These are phyloP conservation scores for Phylloscopus trochiloides DNA, from an alignment of 2,113 vertebrate genomes.

Conservation along the genomic window DNA sequence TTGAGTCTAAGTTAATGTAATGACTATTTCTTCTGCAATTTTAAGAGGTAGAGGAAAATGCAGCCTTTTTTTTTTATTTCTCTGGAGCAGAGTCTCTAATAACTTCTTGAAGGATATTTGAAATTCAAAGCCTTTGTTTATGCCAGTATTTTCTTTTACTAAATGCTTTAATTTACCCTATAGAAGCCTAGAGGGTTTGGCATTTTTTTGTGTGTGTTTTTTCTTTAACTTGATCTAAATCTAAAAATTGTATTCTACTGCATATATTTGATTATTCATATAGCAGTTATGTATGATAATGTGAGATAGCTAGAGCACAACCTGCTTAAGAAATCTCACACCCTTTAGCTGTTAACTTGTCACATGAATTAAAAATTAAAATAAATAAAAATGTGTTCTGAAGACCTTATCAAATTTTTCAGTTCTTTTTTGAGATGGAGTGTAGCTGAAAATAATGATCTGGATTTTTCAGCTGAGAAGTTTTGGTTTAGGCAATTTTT, in stretches of 20 bases:
- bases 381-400: background rate
- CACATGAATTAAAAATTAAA: background rate
- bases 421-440: background rate
- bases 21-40: slow-evolving; percentile 7
- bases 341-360: background rate
- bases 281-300: background rate
- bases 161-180: slow-evolving; percentile 57
- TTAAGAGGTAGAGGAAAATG: background rate
- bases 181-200: slow-evolving; percentile 19
- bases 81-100: slow-evolving; percentile 1
- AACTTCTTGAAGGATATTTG: slow-evolving; percentile 45
- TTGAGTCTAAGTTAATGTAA: background rate
- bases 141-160: slow-evolving; percentile 30
- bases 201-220: background rate
- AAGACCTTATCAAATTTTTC: fast-evolving
- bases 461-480: background rate
- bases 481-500: background rate
- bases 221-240: background rate
- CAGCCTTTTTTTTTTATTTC: background rate
- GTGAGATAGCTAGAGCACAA: background rate
- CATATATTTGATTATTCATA: slow-evolving; percentile 9
- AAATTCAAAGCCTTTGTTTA: slow-evolving; percentile 30
- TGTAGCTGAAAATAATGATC: background rate
- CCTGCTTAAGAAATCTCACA: background rate
- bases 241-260: background rate